Evolutionary conservation across 2,888 invertebrate genomes (phyloP).

Genomic region (Andrena dorsata): DNA sequence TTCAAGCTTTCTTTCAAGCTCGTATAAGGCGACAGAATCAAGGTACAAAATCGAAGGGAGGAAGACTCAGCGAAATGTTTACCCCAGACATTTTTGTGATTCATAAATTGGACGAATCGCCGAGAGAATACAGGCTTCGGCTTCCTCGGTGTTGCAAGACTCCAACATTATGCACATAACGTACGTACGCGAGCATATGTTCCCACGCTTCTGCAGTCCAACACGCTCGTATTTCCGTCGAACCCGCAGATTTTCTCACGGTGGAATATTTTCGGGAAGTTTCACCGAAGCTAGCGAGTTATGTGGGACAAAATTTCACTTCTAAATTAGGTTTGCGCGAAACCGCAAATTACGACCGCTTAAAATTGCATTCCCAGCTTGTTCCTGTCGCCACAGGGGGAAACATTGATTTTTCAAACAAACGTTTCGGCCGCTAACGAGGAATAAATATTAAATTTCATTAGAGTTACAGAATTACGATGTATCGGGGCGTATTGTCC

Average conservation of each 20-base stretch:
- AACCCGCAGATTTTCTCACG: background rate
- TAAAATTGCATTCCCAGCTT: constrained; percentile 8
- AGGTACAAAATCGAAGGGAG: background rate
- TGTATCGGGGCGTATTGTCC: background rate
- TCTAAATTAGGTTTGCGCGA: constrained; percentile 24
- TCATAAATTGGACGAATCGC: constrained; percentile 7
- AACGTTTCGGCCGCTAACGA: background rate
- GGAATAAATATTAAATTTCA: constrained; percentile 1
- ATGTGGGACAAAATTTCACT: constrained; percentile 22
- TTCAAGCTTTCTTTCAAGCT: background rate
- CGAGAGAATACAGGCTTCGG: background rate
- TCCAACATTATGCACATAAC: background rate
- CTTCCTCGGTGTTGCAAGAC: constrained; percentile 1
- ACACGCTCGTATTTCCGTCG: constrained; percentile 8
- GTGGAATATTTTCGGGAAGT: constrained; percentile 28
- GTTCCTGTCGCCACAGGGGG: background rate
- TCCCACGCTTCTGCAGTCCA: background rate
- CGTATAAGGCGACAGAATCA: constrained; percentile 2
- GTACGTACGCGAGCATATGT: constrained; percentile 17
- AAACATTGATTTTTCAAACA: background rate
- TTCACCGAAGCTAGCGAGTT: background rate
- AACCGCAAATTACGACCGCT: constrained; percentile 24
- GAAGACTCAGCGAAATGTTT: background rate
- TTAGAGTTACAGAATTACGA: background rate
- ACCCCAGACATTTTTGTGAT: background rate